Conservation (phyloP, 1,140 invertebrate species). For the Drosophila obscura region DNA sequence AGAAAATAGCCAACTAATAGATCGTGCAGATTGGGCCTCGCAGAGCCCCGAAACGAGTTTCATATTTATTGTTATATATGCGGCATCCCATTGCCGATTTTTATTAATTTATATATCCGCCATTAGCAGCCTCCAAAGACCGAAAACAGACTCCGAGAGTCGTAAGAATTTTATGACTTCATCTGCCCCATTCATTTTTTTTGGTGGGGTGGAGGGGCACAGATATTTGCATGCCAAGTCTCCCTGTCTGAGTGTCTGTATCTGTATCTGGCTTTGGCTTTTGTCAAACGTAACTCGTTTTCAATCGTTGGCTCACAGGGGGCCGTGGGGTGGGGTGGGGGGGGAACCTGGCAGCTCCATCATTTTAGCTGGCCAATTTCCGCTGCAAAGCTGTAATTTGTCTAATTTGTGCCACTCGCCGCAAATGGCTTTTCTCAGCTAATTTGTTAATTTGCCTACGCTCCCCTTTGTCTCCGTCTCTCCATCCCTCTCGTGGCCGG, state of each 20-base stretch:
- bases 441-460: slow-evolving; percentile 74
- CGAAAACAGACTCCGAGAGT: slow-evolving; percentile 35
- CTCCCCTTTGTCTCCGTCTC: slow-evolving; percentile 29
- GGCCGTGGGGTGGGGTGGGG: no score
- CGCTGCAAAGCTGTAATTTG: slow-evolving; percentile 63
- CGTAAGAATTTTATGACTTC: slow-evolving; percentile 80
- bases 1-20: slow-evolving; percentile 50
- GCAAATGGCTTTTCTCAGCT: slow-evolving; percentile 67
- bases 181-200: slow-evolving; percentile 46
- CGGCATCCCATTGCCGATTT: slow-evolving; percentile 9
- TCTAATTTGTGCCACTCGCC: slow-evolving; percentile 62
- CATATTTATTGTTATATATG: slow-evolving; percentile 20
- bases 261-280: no score
- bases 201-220: background rate
- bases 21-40: slow-evolving; percentile 22
- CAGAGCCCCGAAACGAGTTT: slow-evolving; percentile 51
- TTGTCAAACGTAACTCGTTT: slow-evolving; percentile 55
- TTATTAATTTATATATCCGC: slow-evolving; percentile 42
- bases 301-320: slow-evolving; percentile 52
- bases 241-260: no score
- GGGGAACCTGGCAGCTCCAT: slow-evolving; percentile 36
- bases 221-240: slow-evolving; percentile 33
- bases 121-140: slow-evolving; percentile 20
- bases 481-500: slow-evolving; percentile 4
- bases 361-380: slow-evolving; percentile 29